Conservation (phyloP, 2,797 vertebrate genomes). For the Falco berigora region DNA sequence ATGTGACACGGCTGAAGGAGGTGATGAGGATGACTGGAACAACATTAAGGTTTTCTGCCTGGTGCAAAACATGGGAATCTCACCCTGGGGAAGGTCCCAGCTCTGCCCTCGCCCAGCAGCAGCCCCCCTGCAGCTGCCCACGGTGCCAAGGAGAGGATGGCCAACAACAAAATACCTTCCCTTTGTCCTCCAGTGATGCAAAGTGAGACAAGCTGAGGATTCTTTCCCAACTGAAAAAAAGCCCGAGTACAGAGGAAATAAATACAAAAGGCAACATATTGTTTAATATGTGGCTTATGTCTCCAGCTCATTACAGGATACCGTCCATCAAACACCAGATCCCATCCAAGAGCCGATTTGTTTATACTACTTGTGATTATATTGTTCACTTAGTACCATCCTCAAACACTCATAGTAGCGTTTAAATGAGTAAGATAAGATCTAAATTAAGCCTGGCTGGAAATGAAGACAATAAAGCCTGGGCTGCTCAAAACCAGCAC, state of each 20-base stretch:
- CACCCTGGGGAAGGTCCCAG: rapidly evolving
- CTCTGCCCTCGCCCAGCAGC: background rate
- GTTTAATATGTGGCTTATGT: background rate
- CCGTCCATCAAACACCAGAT: background rate
- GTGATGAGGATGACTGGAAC: background rate
- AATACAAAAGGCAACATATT: background rate
- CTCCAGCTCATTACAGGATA: background rate
- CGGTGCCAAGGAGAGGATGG: rapidly evolving
- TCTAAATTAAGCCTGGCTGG: background rate
- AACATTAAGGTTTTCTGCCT: background rate
- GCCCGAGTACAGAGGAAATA: background rate
- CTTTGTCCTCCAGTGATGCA: background rate
- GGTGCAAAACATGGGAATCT: background rate
- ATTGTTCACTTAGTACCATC: background rate
- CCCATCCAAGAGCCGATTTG: background rate
- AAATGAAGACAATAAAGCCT: background rate
- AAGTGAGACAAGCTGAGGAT: background rate
- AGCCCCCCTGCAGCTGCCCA: rapidly evolving
- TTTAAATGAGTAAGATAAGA: background rate
- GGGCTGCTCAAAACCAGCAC: background rate
- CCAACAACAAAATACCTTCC: background rate
- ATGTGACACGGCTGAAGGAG: background rate
- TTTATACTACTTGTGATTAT: background rate
- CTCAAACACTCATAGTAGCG: background rate
- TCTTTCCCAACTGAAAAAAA: background rate